These are phyloP conservation scores for Metellina segmentata DNA, from an alignment of 2,888 invertebrate genomes.

Conservation along the genomic window DNA sequence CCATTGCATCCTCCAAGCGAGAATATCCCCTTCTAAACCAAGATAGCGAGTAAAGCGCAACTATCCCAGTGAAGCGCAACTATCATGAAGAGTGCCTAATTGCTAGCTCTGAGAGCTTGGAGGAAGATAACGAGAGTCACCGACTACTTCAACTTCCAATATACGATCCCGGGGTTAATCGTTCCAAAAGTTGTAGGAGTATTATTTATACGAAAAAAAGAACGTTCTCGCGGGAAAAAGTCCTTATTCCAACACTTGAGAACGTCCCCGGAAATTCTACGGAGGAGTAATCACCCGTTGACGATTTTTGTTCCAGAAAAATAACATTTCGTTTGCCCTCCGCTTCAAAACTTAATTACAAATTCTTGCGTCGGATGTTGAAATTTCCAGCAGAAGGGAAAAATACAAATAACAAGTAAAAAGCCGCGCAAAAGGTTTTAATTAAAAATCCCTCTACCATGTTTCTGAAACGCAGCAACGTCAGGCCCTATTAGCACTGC, in stretches of 20 bases:
- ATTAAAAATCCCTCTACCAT: constrained; percentile 39
- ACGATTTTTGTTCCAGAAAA: constrained; percentile 48
- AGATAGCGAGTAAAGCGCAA: background rate
- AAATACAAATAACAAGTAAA: constrained; percentile 22
- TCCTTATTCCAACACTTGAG: background rate
- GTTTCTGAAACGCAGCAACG: constrained; percentile 3
- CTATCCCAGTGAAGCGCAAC: background rate
- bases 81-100: background rate
- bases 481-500: background rate
- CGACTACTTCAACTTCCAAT: constrained; percentile 8
- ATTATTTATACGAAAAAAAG: background rate
- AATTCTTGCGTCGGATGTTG: constrained; percentile 36
- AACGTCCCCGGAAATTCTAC: background rate
- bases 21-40: too few relatives aligned
- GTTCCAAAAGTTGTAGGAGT: background rate
- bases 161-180: constrained; percentile 6
- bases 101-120: background rate
- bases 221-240: background rate
- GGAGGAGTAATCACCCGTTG: constrained; percentile 28
- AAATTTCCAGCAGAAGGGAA: constrained; percentile 6
- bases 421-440: constrained; percentile 35
- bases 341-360: constrained; percentile 57
- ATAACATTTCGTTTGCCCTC: constrained; percentile 21
- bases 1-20: too few relatives aligned
- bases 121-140: background rate